phyloP scores from a whole-genome alignment of 2,888 invertebrate species.

The Bellardia bayeri region DNA sequence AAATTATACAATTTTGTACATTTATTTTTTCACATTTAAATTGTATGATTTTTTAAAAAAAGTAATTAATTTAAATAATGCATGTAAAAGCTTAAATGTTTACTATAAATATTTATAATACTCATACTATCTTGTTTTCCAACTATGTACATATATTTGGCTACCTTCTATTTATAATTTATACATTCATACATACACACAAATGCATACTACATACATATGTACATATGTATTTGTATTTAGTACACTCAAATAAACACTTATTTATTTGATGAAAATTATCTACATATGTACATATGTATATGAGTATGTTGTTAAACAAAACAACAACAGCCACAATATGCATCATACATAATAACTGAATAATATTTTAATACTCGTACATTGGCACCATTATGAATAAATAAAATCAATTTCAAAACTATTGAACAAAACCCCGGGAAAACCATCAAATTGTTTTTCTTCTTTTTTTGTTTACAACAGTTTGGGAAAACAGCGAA shows the following conservation, averaged over 20 bases:
- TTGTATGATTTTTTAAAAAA: background rate
- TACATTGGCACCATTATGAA: constrained; percentile 44
- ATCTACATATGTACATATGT: background rate
- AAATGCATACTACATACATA: background rate
- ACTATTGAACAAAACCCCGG: constrained; percentile 25
- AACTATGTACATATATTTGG: constrained; percentile 1
- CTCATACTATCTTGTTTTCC: background rate
- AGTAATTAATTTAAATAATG: constrained; percentile 16
- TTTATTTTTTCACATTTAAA: constrained; percentile 33
- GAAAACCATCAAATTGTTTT: constrained; percentile 14
- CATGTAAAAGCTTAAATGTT: background rate
- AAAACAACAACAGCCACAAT: background rate
- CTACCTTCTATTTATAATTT: background rate
- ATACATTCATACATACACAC: background rate
- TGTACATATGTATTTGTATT: no score
- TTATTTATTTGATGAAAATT: constrained; percentile 16
- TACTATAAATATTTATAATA: background rate
- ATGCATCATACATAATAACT: background rate
- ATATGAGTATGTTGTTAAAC: constrained; percentile 19
- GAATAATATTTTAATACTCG: constrained; percentile 8
- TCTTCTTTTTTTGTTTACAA: background rate
- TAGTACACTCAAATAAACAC: no score
- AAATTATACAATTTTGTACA: constrained; percentile 38
- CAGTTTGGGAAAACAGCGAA: background rate
- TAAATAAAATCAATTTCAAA: constrained; percentile 60